Conservation (phyloP, 2,113 vertebrate species). For the Aplodontia rufa region DNA sequence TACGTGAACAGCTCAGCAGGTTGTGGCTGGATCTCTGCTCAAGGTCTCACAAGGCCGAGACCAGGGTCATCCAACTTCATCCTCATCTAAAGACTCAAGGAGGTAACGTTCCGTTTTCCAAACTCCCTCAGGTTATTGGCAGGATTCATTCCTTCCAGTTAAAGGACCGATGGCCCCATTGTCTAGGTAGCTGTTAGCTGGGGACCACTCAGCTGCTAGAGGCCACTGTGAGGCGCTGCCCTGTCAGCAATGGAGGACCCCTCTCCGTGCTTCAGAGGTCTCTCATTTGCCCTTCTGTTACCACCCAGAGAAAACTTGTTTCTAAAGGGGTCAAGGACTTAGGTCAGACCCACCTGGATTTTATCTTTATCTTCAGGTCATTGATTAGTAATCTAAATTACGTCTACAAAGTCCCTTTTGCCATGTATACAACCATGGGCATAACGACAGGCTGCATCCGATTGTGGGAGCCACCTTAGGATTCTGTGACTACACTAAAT, state of each 20-base stretch:
- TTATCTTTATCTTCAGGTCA: neutral
- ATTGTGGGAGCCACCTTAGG: no score
- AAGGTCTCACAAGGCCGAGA: neutral
- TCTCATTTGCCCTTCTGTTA: neutral
- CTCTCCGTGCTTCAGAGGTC: neutral
- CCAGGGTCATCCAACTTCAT: neutral
- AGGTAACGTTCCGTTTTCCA: neutral
- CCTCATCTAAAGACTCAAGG: neutral
- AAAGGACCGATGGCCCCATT: no score
- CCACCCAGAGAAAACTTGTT: neutral
- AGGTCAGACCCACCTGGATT: neutral
- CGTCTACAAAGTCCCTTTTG: neutral
- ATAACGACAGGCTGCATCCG: neutral
- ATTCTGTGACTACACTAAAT: neutral
- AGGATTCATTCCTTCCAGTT: no score
- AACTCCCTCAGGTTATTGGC: no score
- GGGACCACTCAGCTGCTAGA: no score
- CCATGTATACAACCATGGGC: neutral
- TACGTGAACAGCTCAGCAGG: neutral
- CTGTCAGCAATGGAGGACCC: neutral
- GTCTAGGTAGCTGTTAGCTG: no score
- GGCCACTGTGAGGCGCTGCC: no score
- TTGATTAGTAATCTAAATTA: neutral
- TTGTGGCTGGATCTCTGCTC: neutral
- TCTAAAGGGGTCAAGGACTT: neutral